Evolutionary conservation across 2,888 invertebrate species (phyloP), one percentile per base, ranked within the genome.

Genomic region (Tortrix viridana): DNA sequence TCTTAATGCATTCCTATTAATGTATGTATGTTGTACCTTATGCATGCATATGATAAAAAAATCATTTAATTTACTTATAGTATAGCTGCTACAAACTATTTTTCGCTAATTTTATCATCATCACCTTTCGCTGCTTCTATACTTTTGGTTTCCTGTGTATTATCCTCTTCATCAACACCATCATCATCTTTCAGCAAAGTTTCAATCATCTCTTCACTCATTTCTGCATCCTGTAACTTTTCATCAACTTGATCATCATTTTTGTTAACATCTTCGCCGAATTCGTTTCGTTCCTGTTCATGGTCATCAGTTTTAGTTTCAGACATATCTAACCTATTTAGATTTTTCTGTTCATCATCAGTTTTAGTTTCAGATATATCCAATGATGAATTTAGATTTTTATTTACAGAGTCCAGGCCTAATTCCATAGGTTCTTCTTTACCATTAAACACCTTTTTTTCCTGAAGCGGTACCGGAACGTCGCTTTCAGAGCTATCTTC

Each of bases 161-260:
- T 32, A 54, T 71, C 69, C 58, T 69, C 65, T 7, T 66, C 65
- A 55, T 67, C 77, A 23, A 69, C 74, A 60, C 69, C 68, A 63
- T 72, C 77, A 65, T 85, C 84, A 66, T 81, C 86, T 67, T 84
- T 83, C 56, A 89, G 72, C 56, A 88, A 76, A 63, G 74, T 81
- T 65, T 89, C 84, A 66, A 88, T 88, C 74, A 84, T 75, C 67
- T 89, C 86, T 41, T 86, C 86, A 70, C 82, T 86, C 74, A 85
- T 84, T 69, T 88, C 89, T 50, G 77, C 48, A 65, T 85, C 86
- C 61, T 82, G 77, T 23, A 66, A 67, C 71, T 82, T 80, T 50
- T 76, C 74, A 50, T 74, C 70, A 4, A 38, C n/a, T 41, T 41
- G 41, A 2, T 41, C 41, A 41, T 41, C 41, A 41, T 41, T 41